phyloP scores from a whole-genome alignment of 2,113 vertebrate species.

The Redunca redunca region DNA sequence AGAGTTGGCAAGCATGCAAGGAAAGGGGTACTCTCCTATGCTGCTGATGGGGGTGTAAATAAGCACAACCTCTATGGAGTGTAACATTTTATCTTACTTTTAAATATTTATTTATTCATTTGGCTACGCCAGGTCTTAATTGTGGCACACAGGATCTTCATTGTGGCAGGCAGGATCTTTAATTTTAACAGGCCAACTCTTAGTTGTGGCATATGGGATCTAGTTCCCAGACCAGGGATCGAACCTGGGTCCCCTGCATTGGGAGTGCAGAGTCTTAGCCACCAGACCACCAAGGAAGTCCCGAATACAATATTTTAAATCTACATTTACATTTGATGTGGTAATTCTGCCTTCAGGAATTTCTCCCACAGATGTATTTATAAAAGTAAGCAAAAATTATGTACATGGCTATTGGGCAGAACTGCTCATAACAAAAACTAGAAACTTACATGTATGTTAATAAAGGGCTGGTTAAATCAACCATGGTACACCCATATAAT shows the following conservation, averaged over 20 bases:
- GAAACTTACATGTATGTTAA: neutral
- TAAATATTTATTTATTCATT: neutral
- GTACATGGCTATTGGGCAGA: neutral
- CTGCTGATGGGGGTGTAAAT: neutral
- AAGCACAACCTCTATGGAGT: neutral
- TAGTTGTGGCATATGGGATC: neutral
- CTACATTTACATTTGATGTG: neutral
- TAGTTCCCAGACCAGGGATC: neutral
- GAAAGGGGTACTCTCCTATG: neutral
- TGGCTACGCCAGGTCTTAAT: neutral
- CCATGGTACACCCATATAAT: neutral
- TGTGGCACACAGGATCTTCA: neutral
- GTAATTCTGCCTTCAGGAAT: constrained; percentile 11
- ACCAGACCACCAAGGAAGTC: neutral
- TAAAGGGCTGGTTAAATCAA: neutral
- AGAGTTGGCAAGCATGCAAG: neutral
- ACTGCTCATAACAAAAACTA: neutral
- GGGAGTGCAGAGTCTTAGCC: neutral
- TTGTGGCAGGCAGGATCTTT: neutral
- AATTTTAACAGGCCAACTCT: neutral
- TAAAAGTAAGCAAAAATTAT: neutral
- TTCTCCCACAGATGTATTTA: neutral
- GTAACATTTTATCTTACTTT: neutral
- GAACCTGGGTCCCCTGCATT: neutral
- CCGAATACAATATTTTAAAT: neutral